Percentiles rank a stretch among this genome's conserved stretches.
Conservation (phyloP, 2,888 invertebrate genomes). For the Yponomeuta malinellus region DNA sequence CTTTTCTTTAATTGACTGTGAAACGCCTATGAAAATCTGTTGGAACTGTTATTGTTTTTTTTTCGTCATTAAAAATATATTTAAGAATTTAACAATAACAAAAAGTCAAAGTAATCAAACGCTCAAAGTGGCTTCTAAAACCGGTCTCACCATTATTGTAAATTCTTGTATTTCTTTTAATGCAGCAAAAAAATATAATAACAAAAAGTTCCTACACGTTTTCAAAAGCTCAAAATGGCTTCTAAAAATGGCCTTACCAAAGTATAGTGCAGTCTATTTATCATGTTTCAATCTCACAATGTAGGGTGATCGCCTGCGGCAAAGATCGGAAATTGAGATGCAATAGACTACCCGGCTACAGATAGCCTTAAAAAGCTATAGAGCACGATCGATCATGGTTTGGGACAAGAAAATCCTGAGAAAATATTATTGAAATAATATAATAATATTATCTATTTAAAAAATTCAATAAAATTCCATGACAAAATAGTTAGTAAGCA, state of each 20-base stretch:
- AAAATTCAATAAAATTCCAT: not conserved
- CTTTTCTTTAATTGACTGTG: too few relatives aligned
- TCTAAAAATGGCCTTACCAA: constrained; percentile 27
- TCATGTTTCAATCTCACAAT: constrained; percentile 54
- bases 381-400: constrained; percentile 25
- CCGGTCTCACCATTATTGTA: too few relatives aligned
- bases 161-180: not conserved
- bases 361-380: not conserved
- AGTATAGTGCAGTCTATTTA: constrained; percentile 36
- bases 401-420: constrained; percentile 34
- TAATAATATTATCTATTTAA: not conserved
- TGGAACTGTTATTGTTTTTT: too few relatives aligned
- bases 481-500: too few relatives aligned
- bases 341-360: constrained; percentile 20
- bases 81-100: too few relatives aligned
- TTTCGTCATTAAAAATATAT: too few relatives aligned
- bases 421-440: constrained; percentile 22
- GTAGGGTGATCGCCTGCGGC: constrained; percentile 31
- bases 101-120: too few relatives aligned
- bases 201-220: constrained; percentile 40
- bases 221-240: constrained; percentile 39
- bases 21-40: too few relatives aligned
- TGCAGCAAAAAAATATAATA: constrained; percentile 16
- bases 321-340: constrained; percentile 25
- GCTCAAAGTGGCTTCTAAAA: too few relatives aligned